Percentiles rank a stretch among this genome's conserved stretches.
phyloP scores from a whole-genome alignment of 2,113 vertebrate species.

The Rana temporaria region DNA sequence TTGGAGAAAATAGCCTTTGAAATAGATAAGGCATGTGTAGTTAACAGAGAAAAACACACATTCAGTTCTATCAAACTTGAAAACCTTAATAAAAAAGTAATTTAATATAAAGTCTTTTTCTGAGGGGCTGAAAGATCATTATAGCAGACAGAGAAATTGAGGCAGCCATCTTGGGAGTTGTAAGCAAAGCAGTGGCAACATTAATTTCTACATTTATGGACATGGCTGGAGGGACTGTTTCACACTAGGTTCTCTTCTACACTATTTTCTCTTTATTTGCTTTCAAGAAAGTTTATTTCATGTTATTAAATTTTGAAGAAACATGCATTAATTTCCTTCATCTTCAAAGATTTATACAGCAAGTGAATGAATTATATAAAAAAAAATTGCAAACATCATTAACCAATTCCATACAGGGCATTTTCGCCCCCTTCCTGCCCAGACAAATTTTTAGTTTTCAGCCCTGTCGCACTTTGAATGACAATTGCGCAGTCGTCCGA shows the following conservation, averaged over 20 bases:
- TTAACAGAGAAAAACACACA: constrained; percentile 8
- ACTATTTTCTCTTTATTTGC: constrained; percentile 15
- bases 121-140: constrained; percentile 22
- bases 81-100: constrained; percentile 32
- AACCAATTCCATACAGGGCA: no score
- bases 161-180: constrained; percentile 24
- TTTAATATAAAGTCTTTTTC: constrained; percentile 37
- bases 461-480: no score
- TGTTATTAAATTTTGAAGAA: constrained; percentile 10
- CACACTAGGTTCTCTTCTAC: neutral
- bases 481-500: no score
- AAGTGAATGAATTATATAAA: neutral
- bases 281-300: constrained; percentile 21
- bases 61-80: constrained; percentile 20
- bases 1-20: neutral
- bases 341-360: constrained; percentile 14
- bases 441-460: no score
- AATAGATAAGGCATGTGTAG: constrained; percentile 11
- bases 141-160: constrained; percentile 30
- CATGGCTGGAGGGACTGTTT: constrained; percentile 20
- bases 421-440: no score
- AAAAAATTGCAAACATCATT: neutral
- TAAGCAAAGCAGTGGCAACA: constrained; percentile 13
- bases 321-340: neutral
- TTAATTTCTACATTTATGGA: constrained; percentile 30